Evolutionary conservation across 1,140 invertebrate species (phyloP).

Genomic region (Drosophila kohkoa): DNA sequence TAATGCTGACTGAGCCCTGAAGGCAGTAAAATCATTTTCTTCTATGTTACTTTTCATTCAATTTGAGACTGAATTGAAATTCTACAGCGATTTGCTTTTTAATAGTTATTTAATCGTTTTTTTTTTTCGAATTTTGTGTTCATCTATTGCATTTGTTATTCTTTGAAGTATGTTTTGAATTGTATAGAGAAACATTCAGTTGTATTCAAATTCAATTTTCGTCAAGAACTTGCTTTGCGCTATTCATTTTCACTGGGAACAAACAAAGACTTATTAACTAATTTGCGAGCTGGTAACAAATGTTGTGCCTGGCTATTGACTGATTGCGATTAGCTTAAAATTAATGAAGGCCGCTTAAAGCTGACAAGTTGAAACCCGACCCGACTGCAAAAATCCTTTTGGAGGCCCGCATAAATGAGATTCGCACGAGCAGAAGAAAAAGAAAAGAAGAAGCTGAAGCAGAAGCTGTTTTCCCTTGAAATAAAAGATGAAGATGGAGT

Average conservation of each 20-base stretch:
- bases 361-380: constrained; percentile 31
- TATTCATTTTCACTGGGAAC: neutral
- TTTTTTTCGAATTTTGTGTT: too few species aligned
- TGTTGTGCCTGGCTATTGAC: constrained; percentile 46
- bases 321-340: constrained; percentile 70
- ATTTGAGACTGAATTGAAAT: too few species aligned
- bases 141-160: neutral
- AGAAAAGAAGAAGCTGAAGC: neutral
- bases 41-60: too few species aligned
- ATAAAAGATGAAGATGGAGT: constrained; percentile 3
- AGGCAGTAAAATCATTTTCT: too few species aligned
- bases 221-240: too few species aligned
- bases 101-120: too few species aligned
- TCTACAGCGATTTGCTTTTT: too few species aligned
- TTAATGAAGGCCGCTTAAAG: constrained; percentile 49
- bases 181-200: too few species aligned
- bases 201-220: neutral
- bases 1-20: too few species aligned
- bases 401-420: constrained; percentile 22
- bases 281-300: constrained; percentile 15
- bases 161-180: neutral
- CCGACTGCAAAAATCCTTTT: constrained; percentile 9
- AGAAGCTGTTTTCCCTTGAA: neutral
- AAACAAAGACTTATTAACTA: constrained; percentile 18
- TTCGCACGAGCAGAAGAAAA: neutral